Conservation (phyloP, 2,888 invertebrate species). For the Pharmacophagus antenor region DNA sequence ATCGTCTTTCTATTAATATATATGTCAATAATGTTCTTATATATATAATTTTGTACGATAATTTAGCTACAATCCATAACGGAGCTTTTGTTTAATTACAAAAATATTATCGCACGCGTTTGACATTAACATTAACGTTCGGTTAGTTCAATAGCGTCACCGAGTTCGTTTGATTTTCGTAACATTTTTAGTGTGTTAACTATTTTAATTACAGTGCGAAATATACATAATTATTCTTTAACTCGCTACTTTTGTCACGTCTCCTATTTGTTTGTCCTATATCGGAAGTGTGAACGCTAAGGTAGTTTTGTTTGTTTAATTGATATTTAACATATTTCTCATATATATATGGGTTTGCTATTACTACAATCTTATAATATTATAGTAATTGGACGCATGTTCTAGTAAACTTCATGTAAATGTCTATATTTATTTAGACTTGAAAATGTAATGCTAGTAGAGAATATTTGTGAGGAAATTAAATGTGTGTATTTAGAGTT, state of each 20-base stretch:
- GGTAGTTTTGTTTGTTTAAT: conserved; percentile 30
- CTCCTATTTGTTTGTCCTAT: conserved; percentile 39
- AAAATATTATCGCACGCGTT: not conserved
- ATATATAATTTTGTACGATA: not conserved
- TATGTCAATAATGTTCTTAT: too few species aligned
- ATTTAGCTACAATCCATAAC: not conserved
- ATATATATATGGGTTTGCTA: conserved; percentile 6
- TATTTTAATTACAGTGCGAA: conserved; percentile 59
- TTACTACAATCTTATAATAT: not conserved
- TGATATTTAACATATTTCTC: conserved; percentile 2
- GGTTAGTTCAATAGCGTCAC: not conserved
- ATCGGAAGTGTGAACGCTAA: conserved; percentile 42
- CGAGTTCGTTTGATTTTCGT: conserved; percentile 36
- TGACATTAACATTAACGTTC: conserved; percentile 3
- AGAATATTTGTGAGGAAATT: too few species aligned
- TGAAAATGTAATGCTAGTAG: too few species aligned
- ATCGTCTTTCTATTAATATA: too few species aligned
- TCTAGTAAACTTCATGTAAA: too few species aligned
- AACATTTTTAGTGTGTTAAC: conserved; percentile 47
- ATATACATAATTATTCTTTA: conserved; percentile 52
- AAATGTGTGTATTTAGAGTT: too few species aligned
- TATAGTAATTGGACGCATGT: too few species aligned
- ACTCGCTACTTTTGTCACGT: conserved; percentile 59
- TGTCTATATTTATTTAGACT: too few species aligned
- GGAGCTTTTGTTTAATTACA: not conserved